Evolutionary conservation across 2,113 vertebrate species (phyloP), one percentile per base, ranked within the genome.

Genomic region (Guaruba guarouba): DNA sequence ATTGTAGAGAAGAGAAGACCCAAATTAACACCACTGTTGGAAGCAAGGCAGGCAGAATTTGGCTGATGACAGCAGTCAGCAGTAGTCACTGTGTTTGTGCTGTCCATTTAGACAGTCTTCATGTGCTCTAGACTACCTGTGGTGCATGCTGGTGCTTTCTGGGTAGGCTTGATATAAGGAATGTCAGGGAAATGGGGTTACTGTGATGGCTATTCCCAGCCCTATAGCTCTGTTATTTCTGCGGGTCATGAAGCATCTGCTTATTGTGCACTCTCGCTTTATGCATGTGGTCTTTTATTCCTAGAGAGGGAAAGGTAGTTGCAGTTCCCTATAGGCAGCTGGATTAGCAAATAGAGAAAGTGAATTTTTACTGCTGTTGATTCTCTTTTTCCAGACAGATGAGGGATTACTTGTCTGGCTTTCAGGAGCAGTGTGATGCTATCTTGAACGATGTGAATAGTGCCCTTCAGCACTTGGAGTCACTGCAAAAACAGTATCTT

Each of bases 381-480:
- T 96, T 97, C 92, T 96, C 91, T 96, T 96, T 97, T 93, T 97
- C 69, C 97, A 99, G 99, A 98, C 98, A 98, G 97, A 99, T 99
- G 92, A 98, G 99, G 96, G 98, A 99, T 96, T 98, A 98, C 96
- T 98, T 99, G 83, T 98, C 98, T 97, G 98, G 99, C 87, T 99
- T 99, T 98, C 99, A 99, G 98, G 99, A 99, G 69, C 99, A 99
- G 85, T 99, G 99, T 77, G 99, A 99, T 90, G 98, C 98, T 49
- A 99, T 99, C 94, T 90, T 99, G 96, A 98, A 96, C 20, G 99
- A 99, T 91, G 99, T 99, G 76, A 98, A 98, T 67, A 98, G 96
- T 41, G 99, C 99, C 41, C 98, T 99, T 76, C 98, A 98, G 92
- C 99, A 99, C 75, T 95, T 99, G 97, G 98, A 99, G 76, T 99